Conservation (phyloP, 2,888 invertebrate species). For the Eumerus sabulonum region DNA sequence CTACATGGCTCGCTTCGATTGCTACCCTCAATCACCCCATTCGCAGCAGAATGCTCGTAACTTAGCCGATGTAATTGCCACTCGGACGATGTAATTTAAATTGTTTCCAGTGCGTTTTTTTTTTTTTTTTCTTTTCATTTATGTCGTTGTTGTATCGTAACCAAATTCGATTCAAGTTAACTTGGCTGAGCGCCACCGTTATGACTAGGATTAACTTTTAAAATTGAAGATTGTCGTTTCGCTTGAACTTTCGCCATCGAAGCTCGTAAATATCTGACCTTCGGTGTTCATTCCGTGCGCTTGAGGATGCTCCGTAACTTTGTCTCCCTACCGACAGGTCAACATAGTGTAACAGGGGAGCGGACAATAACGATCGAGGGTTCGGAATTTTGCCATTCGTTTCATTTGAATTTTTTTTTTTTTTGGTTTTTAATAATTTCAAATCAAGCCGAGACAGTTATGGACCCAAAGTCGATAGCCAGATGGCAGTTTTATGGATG, state of each 20-base stretch:
- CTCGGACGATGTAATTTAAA: constrained; percentile 66
- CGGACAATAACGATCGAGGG: constrained; percentile 32
- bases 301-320: constrained; percentile 7
- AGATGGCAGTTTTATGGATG: constrained; percentile 75
- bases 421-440: constrained; percentile 63
- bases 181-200: constrained; percentile 58
- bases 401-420: constrained; percentile 15
- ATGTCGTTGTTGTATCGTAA: constrained; percentile 17
- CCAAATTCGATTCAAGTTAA: constrained; percentile 65
- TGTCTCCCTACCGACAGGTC: constrained; percentile 35
- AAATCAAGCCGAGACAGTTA: constrained; percentile 67
- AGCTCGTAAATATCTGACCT: constrained; percentile 59
- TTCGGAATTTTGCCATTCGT: constrained; percentile 11
- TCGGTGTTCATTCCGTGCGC: constrained; percentile 31
- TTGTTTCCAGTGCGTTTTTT: constrained; percentile 55
- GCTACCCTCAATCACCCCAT: constrained; percentile 1
- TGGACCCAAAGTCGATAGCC: constrained; percentile 66
- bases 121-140: too few species aligned
- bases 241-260: constrained; percentile 46
- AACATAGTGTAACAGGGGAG: constrained; percentile 44
- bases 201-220: constrained; percentile 62
- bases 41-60: constrained; percentile 39
- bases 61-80: constrained; percentile 63
- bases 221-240: constrained; percentile 59
- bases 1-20: constrained; percentile 2